Percentiles rank a stretch among this genome's conserved stretches.
These are phyloP conservation scores for Girardia tigrina DNA, from an alignment of 2,888 invertebrate genomes.

Conservation along the genomic window DNA sequence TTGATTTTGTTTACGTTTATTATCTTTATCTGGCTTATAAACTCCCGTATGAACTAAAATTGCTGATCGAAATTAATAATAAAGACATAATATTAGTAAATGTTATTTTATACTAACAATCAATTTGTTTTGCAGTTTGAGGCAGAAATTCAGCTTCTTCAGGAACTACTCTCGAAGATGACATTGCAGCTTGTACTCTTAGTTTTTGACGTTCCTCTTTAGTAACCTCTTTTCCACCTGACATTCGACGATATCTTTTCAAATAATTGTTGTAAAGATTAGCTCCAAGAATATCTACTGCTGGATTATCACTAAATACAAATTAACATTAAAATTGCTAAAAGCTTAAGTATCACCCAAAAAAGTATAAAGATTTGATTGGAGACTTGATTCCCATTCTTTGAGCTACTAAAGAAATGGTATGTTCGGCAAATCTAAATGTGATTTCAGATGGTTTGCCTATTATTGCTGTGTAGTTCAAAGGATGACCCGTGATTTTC, in stretches of 20 bases:
- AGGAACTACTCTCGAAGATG: slow-evolving; percentile 44
- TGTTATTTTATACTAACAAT: slow-evolving; percentile 35
- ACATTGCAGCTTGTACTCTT: slow-evolving; percentile 37
- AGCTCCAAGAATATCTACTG: slow-evolving; percentile 48
- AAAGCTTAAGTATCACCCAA: slow-evolving; percentile 44
- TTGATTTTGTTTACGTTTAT: neutral
- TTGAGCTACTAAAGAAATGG: slow-evolving; percentile 43
- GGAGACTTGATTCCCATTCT: slow-evolving; percentile 43
- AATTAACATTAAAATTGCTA: neutral
- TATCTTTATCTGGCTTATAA: slow-evolving; percentile 4
- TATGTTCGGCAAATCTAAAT: slow-evolving; percentile 48
- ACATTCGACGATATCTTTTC: slow-evolving; percentile 37
- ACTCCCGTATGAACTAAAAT: slow-evolving; percentile 29
- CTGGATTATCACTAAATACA: slow-evolving; percentile 46
- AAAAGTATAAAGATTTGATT: slow-evolving; percentile 46
- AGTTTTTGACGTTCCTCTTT: neutral
- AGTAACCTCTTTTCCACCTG: slow-evolving; percentile 31
- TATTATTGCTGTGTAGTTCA: slow-evolving; percentile 45
- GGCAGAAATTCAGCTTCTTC: slow-evolving; percentile 40
- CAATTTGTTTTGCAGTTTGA: slow-evolving; percentile 44
- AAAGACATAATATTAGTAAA: neutral
- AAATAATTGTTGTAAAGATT: slow-evolving; percentile 48
- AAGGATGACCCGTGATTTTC: slow-evolving; percentile 47
- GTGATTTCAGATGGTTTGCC: slow-evolving; percentile 50
- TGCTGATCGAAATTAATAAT: neutral